A percentile compares a stretch with the other conserved stretches of the same genome.
These are phyloP conservation scores for Diarsia dahlii DNA, from an alignment of 2,888 invertebrate species.

Conservation along the genomic window DNA sequence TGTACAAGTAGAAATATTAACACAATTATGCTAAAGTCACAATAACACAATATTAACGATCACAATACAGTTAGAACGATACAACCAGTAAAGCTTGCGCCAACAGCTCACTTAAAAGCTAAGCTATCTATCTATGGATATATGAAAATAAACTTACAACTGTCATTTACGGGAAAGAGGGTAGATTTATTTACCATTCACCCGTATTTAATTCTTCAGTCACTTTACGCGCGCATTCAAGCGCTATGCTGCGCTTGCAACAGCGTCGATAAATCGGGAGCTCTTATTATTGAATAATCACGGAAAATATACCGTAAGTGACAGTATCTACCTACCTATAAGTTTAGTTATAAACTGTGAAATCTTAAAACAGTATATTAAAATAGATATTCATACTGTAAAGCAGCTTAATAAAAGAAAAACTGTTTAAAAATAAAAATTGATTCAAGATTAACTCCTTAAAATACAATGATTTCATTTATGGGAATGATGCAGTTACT, in stretches of 20 bases:
- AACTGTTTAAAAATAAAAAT: neutral
- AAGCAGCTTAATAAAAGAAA: too few species aligned
- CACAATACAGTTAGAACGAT: slow-evolving; percentile 50
- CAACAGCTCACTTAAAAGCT: slow-evolving; percentile 51
- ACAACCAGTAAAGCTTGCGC: slow-evolving; percentile 52
- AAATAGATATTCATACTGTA: slow-evolving; percentile 11
- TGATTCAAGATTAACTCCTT: slow-evolving; percentile 16
- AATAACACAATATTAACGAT: slow-evolving; percentile 55
- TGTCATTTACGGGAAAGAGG: too few species aligned
- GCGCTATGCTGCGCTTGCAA: too few species aligned
- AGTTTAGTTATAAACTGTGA: too few species aligned
- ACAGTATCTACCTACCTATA: too few species aligned
- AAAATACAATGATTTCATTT: slow-evolving; percentile 12
- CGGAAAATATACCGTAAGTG: too few species aligned
- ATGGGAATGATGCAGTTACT: neutral
- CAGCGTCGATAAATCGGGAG: too few species aligned
- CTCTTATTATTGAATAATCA: too few species aligned
- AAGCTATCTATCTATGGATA: slow-evolving; percentile 8
- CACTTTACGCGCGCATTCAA: too few species aligned
- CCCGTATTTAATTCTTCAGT: too few species aligned
- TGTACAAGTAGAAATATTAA: slow-evolving; percentile 27
- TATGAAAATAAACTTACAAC: too few species aligned
- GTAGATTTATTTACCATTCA: too few species aligned
- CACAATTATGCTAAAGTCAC: slow-evolving; percentile 44
- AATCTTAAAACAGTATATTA: neutral